Evolutionary conservation across 2,113 vertebrate species (phyloP).

Genomic region (Phaethon lepturus): DNA sequence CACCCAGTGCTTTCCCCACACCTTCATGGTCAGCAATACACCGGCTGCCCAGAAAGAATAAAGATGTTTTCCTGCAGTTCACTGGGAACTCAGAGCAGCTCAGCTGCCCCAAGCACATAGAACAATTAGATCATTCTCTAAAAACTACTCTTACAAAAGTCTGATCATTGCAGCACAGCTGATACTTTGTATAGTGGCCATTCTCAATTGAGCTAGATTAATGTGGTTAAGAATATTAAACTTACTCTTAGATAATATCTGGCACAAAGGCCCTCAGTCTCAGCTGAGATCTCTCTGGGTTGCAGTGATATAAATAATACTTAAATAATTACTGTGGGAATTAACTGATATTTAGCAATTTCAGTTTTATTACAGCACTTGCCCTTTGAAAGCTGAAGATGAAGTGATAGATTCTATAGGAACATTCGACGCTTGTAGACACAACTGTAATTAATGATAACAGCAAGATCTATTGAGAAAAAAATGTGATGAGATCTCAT

Average conservation of each 20-base stretch:
- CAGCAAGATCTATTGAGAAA: neutral
- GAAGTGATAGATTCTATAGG: neutral
- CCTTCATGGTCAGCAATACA: neutral
- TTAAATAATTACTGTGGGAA: constrained; percentile 37
- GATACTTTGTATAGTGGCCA: neutral
- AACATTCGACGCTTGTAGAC: neutral
- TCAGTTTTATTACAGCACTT: constrained; percentile 30
- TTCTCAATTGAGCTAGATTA: neutral
- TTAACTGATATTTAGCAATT: constrained; percentile 21
- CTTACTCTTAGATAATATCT: neutral
- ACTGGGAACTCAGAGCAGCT: neutral
- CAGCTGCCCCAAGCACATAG: neutral
- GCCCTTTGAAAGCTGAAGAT: neutral
- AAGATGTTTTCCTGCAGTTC: neutral
- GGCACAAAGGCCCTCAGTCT: neutral
- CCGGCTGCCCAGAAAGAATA: neutral
- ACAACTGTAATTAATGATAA: constrained; percentile 9
- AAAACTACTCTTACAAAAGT: neutral
- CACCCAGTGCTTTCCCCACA: neutral
- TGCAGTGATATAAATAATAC: constrained; percentile 35
- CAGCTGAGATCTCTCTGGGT: neutral
- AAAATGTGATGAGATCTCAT: neutral
- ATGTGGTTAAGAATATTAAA: constrained; percentile 14
- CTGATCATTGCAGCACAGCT: neutral
- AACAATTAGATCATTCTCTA: neutral